These are phyloP conservation scores for Lagopus muta DNA, from an alignment of 2,113 vertebrate genomes.

Conservation along the genomic window DNA sequence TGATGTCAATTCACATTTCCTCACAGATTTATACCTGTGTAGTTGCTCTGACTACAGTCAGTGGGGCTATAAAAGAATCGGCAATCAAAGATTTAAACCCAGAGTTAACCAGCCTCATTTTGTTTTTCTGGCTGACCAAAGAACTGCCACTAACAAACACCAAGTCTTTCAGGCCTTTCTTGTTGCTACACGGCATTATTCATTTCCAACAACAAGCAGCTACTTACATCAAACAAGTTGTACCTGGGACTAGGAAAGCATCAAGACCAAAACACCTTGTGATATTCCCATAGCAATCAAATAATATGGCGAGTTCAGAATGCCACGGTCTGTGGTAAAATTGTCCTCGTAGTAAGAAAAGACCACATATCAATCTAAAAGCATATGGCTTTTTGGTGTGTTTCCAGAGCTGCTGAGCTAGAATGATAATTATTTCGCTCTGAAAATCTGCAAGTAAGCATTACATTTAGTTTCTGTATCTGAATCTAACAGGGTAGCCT, in stretches of 20 bases:
- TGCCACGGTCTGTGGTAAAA: rapidly evolving
- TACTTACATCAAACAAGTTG: not conserved
- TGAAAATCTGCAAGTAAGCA: not conserved
- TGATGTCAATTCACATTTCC: rapidly evolving
- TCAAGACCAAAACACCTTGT: not conserved
- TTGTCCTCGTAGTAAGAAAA: not conserved
- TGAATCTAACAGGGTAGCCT: not conserved
- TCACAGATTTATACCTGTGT: not conserved
- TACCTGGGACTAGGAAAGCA: not conserved
- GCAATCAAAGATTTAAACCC: not conserved
- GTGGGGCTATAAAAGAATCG: not conserved
- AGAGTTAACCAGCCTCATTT: not conserved
- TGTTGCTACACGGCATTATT: not conserved
- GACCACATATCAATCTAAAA: rapidly evolving
- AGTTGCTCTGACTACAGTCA: not conserved
- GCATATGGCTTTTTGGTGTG: not conserved
- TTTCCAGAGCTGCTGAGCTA: not conserved
- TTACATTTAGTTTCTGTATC: not conserved
- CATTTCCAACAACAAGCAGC: not conserved
- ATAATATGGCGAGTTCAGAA: rapidly evolving
- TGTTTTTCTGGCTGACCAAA: not conserved
- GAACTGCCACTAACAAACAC: not conserved
- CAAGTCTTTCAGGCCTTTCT: not conserved
- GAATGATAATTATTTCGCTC: not conserved
- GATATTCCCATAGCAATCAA: not conserved